Conservation (phyloP, 2,113 vertebrate species). For the Tenebrosternarchus preto region DNA sequence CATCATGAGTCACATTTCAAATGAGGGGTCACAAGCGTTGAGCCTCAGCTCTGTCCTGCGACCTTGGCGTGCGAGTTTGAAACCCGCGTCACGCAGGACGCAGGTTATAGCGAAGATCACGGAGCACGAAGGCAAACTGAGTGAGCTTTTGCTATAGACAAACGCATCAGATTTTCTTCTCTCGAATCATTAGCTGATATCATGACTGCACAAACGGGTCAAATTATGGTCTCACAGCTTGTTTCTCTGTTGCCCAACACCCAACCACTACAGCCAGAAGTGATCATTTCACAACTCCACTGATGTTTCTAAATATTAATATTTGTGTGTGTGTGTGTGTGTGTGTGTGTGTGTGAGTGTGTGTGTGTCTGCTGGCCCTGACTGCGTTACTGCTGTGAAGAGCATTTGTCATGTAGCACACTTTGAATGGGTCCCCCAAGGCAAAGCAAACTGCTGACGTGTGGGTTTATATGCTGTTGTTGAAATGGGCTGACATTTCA, state of each 20-base stretch:
- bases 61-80: too few species aligned
- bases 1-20: constrained; percentile 31
- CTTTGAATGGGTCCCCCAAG: constrained; percentile 32
- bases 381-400: constrained; percentile 28
- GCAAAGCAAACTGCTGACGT: constrained; percentile 28
- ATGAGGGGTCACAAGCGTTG: neutral
- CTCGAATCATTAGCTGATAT: neutral
- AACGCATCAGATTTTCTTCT: neutral
- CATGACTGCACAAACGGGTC: neutral
- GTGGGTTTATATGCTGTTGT: constrained; percentile 48
- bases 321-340: too few species aligned
- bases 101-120: too few species aligned
- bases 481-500: constrained; percentile 46
- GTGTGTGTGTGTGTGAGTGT: too few species aligned
- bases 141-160: neutral
- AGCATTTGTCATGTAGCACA: constrained; percentile 43
- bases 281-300: neutral
- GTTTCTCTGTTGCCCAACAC: neutral
- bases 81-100: too few species aligned
- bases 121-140: too few species aligned
- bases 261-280: neutral
- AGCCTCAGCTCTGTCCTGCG: neutral
- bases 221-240: neutral
- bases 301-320: constrained; percentile 24
- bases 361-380: neutral